Conservation (phyloP, 2,797 vertebrate species). For the Myotis myotis region DNA sequence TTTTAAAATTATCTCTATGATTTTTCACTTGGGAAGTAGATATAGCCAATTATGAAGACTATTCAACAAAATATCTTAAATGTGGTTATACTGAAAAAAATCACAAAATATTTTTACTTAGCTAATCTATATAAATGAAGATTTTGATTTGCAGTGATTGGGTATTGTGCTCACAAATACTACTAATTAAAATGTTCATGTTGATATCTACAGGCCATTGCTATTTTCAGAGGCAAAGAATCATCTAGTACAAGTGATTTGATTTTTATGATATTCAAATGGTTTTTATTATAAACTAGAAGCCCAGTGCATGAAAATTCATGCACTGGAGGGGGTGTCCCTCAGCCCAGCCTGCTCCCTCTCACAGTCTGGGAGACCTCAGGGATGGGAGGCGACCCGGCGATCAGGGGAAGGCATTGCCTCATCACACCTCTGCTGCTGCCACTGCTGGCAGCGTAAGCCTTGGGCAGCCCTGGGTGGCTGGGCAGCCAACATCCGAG, state of each 20-base stretch:
- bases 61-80: background rate
- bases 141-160: background rate
- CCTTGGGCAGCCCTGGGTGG: too few relatives aligned
- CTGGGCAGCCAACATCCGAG: too few relatives aligned
- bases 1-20: slow-evolving; percentile 16
- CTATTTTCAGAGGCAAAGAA: slow-evolving; percentile 1
- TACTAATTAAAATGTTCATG: background rate
- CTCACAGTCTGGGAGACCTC: too few relatives aligned
- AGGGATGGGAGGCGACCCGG: too few relatives aligned
- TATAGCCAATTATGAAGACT: background rate
- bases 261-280: background rate
- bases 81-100: background rate
- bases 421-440: too few relatives aligned
- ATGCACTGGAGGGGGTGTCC: too few relatives aligned
- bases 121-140: slow-evolving; percentile 1
- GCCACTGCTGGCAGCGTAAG: too few relatives aligned
- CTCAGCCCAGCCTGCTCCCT: too few relatives aligned
- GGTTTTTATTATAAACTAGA: background rate
- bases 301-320: too few relatives aligned
- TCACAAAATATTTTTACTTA: background rate
- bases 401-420: too few relatives aligned
- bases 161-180: background rate
- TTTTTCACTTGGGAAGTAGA: slow-evolving; percentile 22
- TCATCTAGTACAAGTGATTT: background rate
- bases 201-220: background rate